A percentile compares a stretch with the other conserved stretches of the same genome.
Conservation (phyloP, 2,113 vertebrate genomes). For the Anhinga rufa region DNA sequence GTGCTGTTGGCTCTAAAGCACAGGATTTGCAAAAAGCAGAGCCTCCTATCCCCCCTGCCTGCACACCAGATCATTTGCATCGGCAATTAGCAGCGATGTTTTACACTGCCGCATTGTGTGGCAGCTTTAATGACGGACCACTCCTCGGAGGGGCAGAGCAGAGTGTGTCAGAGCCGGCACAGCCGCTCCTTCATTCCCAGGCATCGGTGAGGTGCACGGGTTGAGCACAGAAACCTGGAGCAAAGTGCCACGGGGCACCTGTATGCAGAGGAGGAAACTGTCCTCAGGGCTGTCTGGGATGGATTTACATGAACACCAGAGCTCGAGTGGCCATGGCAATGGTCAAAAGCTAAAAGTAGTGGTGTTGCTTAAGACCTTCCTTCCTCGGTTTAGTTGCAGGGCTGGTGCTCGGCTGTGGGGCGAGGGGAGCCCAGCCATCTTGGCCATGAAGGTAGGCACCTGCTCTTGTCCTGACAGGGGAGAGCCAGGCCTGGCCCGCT, state of each 20-base stretch:
- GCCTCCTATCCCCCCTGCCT: background rate
- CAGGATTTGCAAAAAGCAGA: background rate
- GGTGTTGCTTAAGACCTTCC: background rate
- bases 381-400: background rate
- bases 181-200: background rate
- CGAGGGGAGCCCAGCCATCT: fast-evolving
- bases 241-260: background rate
- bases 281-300: background rate
- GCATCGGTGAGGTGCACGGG: fast-evolving
- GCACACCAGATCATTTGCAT: background rate
- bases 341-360: background rate
- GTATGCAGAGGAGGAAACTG: background rate
- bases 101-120: background rate
- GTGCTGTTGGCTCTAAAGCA: background rate
- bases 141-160: background rate
- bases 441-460: background rate
- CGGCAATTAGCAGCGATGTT: background rate
- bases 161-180: fast-evolving
- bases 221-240: background rate
- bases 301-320: background rate
- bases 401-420: background rate
- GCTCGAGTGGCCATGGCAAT: fast-evolving
- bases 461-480: background rate
- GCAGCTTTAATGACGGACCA: background rate
- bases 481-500: background rate